Evolutionary conservation across 2,113 vertebrate genomes (phyloP).

Genomic region (Pseudopipra pipra): DNA sequence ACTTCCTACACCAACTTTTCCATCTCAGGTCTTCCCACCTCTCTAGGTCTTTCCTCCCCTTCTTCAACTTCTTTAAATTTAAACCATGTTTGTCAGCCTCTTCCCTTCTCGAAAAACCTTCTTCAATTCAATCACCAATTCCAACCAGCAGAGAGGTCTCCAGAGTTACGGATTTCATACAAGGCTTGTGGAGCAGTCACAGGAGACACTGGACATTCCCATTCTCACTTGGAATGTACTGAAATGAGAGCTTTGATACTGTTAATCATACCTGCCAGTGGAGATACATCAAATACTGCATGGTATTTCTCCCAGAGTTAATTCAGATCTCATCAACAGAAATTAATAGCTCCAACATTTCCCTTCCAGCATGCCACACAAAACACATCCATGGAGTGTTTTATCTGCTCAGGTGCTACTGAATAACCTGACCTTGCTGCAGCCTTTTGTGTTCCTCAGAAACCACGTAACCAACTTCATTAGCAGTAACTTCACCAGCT

Average conservation of each 20-base stretch:
- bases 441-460: neutral
- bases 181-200: neutral
- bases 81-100: neutral
- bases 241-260: neutral
- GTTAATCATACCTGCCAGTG: neutral
- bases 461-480: neutral
- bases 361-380: neutral
- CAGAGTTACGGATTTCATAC: neutral
- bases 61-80: neutral
- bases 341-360: neutral
- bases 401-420: neutral
- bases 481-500: neutral
- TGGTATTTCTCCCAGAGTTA: neutral
- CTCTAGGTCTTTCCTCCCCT: neutral
- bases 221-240: neutral
- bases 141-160: neutral
- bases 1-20: neutral
- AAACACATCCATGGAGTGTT: neutral
- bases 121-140: neutral
- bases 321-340: neutral
- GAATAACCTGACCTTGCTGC: neutral
- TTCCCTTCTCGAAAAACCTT: neutral
- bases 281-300: neutral
- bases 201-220: accelerated
- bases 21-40: neutral